phyloP scores from a whole-genome alignment of 1,140 invertebrate species.

The Thaumatotibia leucotreta region DNA sequence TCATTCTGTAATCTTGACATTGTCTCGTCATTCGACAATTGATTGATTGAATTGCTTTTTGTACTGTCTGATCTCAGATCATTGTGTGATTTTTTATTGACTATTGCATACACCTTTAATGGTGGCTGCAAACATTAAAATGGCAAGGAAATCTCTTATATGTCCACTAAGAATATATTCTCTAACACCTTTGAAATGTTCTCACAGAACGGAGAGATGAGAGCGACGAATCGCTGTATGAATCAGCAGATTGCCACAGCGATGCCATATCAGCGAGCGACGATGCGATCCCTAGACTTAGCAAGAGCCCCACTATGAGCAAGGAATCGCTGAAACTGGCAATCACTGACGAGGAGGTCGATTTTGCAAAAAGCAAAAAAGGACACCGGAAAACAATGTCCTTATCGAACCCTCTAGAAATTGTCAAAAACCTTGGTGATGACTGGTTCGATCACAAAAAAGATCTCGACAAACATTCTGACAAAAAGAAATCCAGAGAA shows the following conservation, averaged over 20 bases:
- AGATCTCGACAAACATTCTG: conserved; percentile 62
- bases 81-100: conserved; percentile 23
- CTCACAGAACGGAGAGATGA: conserved; percentile 63
- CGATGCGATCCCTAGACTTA: conserved; percentile 54
- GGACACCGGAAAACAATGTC: conserved; percentile 86
- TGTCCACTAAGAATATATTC: not conserved
- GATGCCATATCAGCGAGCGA: conserved; percentile 70
- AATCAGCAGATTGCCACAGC: conserved; percentile 67
- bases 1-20: conserved; percentile 22
- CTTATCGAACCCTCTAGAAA: conserved; percentile 85
- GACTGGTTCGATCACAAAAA: conserved; percentile 68
- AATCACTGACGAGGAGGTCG: conserved; percentile 64
- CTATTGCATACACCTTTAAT: not conserved
- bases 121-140: not conserved
- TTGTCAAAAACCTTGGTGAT: conserved; percentile 66
- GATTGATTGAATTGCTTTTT: conserved; percentile 27
- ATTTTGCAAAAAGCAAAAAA: conserved; percentile 48
- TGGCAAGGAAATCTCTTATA: conserved; percentile 33
- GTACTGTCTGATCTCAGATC: conserved; percentile 9
- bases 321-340: conserved; percentile 69
- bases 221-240: conserved; percentile 68
- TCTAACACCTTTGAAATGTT: conserved; percentile 18
- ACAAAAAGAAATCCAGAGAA: conserved; percentile 69
- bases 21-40: conserved; percentile 15
- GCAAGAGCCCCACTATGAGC: conserved; percentile 61